Evolutionary conservation across 2,888 invertebrate genomes (phyloP), one percentile per base, ranked within the genome.

Genomic region (Podotricha telesiphe): DNA sequence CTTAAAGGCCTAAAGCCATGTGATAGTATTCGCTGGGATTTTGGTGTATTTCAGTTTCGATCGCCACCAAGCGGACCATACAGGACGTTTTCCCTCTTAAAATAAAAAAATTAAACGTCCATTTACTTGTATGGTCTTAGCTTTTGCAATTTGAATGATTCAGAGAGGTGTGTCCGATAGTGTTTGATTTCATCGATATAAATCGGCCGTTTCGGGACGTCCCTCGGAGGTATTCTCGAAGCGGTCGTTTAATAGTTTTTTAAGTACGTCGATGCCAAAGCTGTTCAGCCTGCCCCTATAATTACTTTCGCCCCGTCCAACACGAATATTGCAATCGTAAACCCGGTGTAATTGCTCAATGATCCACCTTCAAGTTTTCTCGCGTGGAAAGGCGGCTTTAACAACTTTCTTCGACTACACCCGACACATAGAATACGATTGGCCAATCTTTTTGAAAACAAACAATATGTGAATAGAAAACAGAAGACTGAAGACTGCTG

Each of bases 1-100:
- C 85, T 91, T 91, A 89, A 91, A 90, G 93, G 93, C 93, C 93
- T 91, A 88, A 91, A 91, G 89, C 81, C 83, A 84, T 90, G 88
- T 86, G 86, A 77, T 80, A 81, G 87, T 81, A 87, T 89, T 83
- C 86, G 84, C 77, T 84, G 77, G 83, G 85, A 89, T 87, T 86
- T 82, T 87, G 85, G 78, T 76, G 84, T 81, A 81, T 80, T 82
- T 86, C 85, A 84, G 87, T 82, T 83, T 81, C 82, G 87, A 85
- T 80, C 86, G 86, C 85, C 85, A 86, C 87, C 89, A 80, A 78
- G 73, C 73, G 87, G 91, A 87, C 85, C 85, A 77, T 81, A 80
- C 84, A 81, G 88, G 84, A 80, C 86, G 84, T 82, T 82, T 86
- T 89, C 87, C 53, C 86, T 68, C 71, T 63, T 61, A 20, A 75